phyloP scores from a whole-genome alignment of 2,113 vertebrate genomes.

The Donacobius atricapilla region DNA sequence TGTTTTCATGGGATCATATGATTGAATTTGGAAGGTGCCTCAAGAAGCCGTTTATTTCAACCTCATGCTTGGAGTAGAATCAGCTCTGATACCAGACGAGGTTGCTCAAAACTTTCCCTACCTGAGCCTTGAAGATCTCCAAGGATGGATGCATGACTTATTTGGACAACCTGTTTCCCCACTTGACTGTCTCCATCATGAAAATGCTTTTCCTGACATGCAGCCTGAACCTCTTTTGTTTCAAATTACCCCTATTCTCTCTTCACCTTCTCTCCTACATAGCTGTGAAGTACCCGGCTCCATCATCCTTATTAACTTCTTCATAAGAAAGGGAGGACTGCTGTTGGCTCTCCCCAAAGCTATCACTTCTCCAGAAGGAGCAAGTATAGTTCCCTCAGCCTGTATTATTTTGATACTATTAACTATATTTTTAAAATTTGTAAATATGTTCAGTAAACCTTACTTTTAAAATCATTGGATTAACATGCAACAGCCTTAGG shows the following conservation, averaged over 20 bases:
- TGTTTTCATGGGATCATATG: background rate
- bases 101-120: background rate
- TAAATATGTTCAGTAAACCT: background rate
- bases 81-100: background rate
- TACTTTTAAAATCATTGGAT: background rate
- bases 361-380: background rate
- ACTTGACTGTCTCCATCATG: background rate
- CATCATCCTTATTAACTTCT: background rate
- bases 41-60: background rate
- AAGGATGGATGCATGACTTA: background rate
- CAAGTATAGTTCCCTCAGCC: background rate
- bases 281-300: background rate
- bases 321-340: background rate
- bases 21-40: background rate
- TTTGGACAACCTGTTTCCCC: background rate
- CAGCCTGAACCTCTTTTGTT: background rate
- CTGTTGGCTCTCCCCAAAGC: background rate
- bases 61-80: background rate
- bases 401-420: background rate
- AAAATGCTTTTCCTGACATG: background rate
- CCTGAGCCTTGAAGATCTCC: background rate
- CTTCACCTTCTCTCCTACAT: background rate
- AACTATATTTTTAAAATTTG: background rate
- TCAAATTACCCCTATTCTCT: background rate
- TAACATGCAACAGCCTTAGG: constrained; percentile 1